These are phyloP conservation scores for Bedellia somnulentella DNA, from an alignment of 2,888 invertebrate genomes.

Conservation along the genomic window DNA sequence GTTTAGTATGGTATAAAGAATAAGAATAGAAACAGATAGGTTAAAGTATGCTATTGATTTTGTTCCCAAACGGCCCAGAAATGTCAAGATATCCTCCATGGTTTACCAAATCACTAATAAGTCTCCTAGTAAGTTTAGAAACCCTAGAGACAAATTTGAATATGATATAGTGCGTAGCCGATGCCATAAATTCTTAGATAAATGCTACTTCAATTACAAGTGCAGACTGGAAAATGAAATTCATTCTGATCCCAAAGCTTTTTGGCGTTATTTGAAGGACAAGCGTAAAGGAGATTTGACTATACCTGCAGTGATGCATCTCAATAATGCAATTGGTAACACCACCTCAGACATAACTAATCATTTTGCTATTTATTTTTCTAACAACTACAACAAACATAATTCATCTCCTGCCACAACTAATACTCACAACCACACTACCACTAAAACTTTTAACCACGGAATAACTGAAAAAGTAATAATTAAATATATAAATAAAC, in stretches of 20 bases:
- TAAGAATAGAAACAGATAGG: too few relatives aligned
- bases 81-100: background rate
- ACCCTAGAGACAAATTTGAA: background rate
- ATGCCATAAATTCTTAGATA: background rate
- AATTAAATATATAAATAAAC: background rate
- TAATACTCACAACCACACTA: too few relatives aligned
- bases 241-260: background rate
- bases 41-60: background rate
- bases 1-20: too few relatives aligned
- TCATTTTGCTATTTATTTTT: too few relatives aligned
- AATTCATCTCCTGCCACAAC: too few relatives aligned
- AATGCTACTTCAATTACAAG: background rate
- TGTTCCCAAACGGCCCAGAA: background rate
- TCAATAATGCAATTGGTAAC: too few relatives aligned
- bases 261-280: background rate
- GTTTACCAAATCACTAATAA: background rate
- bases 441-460: too few relatives aligned
- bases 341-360: too few relatives aligned
- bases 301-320: too few relatives aligned
- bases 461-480: background rate
- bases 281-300: too few relatives aligned
- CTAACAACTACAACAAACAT: too few relatives aligned
- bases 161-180: background rate
- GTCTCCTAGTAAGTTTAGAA: background rate
- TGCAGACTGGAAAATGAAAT: background rate